Evolutionary conservation across 2,888 invertebrate genomes (phyloP).

Genomic region (Tribolium freemani): DNA sequence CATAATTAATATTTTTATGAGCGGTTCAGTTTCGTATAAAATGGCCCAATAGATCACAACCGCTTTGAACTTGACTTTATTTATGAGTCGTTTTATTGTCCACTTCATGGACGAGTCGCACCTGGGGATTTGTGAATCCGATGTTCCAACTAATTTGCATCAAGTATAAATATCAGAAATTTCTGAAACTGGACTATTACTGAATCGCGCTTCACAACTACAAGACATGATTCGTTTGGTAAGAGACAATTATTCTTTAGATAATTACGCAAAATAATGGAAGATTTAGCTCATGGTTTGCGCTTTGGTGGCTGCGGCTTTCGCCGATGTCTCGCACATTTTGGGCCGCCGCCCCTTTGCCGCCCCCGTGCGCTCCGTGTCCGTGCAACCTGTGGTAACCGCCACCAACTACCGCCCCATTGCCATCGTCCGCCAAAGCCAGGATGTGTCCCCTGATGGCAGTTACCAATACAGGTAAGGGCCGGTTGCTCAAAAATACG

Average conservation of each 20-base stretch:
- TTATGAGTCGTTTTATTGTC: constrained; percentile 25
- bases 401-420: not conserved
- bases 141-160: constrained; percentile 40
- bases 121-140: constrained; percentile 20
- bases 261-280: not conserved
- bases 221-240: constrained; percentile 40
- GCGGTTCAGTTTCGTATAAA: constrained; percentile 1
- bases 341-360: constrained; percentile 58
- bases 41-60: constrained; percentile 15
- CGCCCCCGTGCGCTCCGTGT: not conserved
- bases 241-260: constrained; percentile 7
- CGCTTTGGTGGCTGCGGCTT: constrained; percentile 20
- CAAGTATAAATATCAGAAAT: constrained; percentile 39
- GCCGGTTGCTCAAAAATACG: no score
- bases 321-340: constrained; percentile 40
- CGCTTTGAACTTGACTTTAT: constrained; percentile 19
- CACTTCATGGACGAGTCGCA: constrained; percentile 41
- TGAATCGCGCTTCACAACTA: constrained; percentile 16
- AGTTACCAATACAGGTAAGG: constrained; percentile 69
- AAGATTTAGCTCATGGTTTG: constrained; percentile 22
- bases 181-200: constrained; percentile 33
- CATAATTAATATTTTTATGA: constrained; percentile 1
- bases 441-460: constrained; percentile 67
- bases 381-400: not conserved
- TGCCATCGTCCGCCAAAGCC: constrained; percentile 56